A percentile compares a stretch with the other conserved stretches of the same genome.
Evolutionary conservation across 2,797 vertebrate genomes (phyloP).

Genomic region (Danio jaintianensis): DNA sequence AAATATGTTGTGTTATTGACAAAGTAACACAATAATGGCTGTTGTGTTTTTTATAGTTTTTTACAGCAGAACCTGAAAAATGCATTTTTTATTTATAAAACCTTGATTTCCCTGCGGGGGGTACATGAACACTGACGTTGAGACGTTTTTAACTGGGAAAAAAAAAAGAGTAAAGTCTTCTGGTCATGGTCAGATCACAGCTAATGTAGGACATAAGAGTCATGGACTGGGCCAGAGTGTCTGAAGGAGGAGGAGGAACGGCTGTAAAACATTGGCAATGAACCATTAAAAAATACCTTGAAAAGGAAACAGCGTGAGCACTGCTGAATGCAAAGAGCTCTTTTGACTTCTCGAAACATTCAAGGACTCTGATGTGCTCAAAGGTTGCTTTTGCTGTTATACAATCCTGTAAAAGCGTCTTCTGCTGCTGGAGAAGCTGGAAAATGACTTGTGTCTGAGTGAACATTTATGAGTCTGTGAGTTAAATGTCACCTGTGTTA

Average conservation of each 20-base stretch:
- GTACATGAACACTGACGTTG: background rate
- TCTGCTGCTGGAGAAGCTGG: background rate
- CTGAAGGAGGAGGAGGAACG: background rate
- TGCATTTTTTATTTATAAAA: background rate
- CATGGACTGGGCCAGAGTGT: constrained; percentile 7
- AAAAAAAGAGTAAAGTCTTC: background rate
- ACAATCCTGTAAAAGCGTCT: background rate
- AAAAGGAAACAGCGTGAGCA: background rate
- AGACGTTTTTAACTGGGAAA: background rate
- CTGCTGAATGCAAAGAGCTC: constrained; percentile 20
- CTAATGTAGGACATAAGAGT: constrained; percentile 16
- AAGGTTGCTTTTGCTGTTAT: constrained; percentile 14
- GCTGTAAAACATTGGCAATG: constrained; percentile 6
- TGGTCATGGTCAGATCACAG: constrained; percentile 26
- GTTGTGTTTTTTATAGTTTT: constrained; percentile 3
- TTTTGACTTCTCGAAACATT: constrained; percentile 34
- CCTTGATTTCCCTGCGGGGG: background rate
- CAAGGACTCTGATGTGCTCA: constrained; percentile 20
- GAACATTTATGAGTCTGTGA: background rate
- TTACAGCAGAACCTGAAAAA: constrained; percentile 3
- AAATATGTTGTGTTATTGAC: background rate
- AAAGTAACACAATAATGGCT: background rate
- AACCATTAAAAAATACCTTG: constrained; percentile 2
- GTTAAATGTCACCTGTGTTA: background rate
- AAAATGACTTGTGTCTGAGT: background rate